Evolutionary conservation across 2,113 vertebrate species (phyloP).

Genomic region (Phalacrocorax carbo): DNA sequence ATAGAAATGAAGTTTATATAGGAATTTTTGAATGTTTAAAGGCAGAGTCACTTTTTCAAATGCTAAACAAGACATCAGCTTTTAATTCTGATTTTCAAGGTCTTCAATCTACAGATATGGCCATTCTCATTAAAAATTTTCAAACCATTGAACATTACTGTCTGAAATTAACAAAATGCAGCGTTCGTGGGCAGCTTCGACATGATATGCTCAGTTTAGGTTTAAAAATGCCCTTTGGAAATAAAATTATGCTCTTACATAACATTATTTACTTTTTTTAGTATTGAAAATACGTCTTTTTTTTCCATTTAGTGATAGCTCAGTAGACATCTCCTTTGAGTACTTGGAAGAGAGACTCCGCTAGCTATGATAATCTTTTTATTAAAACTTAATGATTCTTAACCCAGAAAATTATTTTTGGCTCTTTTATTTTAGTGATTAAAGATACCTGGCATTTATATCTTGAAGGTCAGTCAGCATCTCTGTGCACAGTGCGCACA

Average conservation of each 20-base stretch:
- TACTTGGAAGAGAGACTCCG: neutral
- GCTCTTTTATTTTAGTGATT: conserved; percentile 20
- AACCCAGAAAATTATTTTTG: conserved; percentile 1
- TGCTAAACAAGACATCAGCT: neutral
- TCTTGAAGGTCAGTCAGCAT: conserved; percentile 42
- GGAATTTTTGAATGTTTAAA: neutral
- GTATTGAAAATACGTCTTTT: neutral
- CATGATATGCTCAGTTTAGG: conserved; percentile 14
- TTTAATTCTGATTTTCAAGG: conserved; percentile 30
- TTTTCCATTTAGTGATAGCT: neutral
- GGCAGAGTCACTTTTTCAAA: neutral
- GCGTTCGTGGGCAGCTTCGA: conserved; percentile 14
- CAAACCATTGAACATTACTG: conserved; percentile 64
- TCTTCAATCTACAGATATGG: conserved; percentile 23
- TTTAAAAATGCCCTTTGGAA: conserved; percentile 43
- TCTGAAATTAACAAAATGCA: conserved; percentile 53
- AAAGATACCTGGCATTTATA: conserved; percentile 26
- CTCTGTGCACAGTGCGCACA: neutral
- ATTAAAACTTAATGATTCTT: conserved; percentile 16
- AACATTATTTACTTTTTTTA: conserved; percentile 24
- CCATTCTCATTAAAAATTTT: conserved; percentile 66
- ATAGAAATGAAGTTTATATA: neutral
- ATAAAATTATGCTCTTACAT: conserved; percentile 7
- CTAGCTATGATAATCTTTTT: neutral
- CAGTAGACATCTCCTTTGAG: neutral